Evolutionary conservation across 2,888 invertebrate genomes (phyloP).

Genomic region (Matsumyia berberina): DNA sequence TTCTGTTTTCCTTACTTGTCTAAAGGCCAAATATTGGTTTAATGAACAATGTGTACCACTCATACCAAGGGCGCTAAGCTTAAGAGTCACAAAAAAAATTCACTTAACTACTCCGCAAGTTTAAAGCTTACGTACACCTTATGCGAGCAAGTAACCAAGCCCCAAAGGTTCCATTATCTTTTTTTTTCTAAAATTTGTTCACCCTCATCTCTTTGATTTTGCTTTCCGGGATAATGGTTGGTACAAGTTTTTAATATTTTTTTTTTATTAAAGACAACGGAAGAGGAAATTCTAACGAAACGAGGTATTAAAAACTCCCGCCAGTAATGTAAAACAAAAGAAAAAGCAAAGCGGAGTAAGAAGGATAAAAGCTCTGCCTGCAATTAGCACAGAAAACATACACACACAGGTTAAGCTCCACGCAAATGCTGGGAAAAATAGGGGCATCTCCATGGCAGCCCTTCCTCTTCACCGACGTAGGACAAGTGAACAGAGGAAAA

Average conservation of each 20-base stretch:
- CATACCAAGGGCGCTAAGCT: too few species aligned
- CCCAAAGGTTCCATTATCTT: not conserved
- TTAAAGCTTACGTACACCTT: too few species aligned
- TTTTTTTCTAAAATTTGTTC: constrained; percentile 4
- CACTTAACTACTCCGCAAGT: too few species aligned
- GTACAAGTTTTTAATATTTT: constrained; percentile 6
- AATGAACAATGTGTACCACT: too few species aligned
- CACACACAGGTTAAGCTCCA: constrained; percentile 46
- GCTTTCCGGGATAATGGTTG: constrained; percentile 9
- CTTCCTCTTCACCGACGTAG: not conserved
- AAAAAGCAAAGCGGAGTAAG: constrained; percentile 8
- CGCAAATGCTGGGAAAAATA: constrained; percentile 32
- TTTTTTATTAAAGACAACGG: constrained; percentile 27
- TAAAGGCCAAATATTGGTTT: too few species aligned
- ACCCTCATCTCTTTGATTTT: not conserved
- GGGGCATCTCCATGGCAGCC: constrained; percentile 13
- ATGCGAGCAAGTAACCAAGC: too few species aligned
- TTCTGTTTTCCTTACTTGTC: not conserved
- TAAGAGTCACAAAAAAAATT: too few species aligned
- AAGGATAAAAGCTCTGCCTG: constrained; percentile 49
- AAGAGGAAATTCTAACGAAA: constrained; percentile 57
- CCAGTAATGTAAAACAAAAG: constrained; percentile 11
- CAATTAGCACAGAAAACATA: constrained; percentile 70
- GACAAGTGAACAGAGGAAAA: constrained; percentile 9
- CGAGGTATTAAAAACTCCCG: constrained; percentile 53